phyloP scores from a whole-genome alignment of 2,888 invertebrate species.

The Allolobophora icterica region DNA sequence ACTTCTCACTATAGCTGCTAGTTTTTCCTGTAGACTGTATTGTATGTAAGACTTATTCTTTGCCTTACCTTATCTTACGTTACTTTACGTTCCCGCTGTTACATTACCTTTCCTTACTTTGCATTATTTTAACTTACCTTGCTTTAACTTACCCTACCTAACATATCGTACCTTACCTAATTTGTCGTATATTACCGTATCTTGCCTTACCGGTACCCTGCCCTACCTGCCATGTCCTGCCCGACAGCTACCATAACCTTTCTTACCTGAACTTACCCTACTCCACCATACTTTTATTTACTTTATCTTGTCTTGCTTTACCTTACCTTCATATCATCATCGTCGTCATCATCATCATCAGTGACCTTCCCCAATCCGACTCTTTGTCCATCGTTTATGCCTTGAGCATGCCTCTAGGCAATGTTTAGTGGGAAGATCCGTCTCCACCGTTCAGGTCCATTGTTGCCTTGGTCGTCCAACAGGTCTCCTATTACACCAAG shows the following conservation, averaged over 20 bases:
- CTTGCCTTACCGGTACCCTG: not conserved
- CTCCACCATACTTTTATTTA: not conserved
- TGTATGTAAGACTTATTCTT: too few relatives aligned
- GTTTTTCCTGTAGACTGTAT: too few relatives aligned
- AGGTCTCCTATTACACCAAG: too few relatives aligned
- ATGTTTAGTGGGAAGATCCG: not conserved
- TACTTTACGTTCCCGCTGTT: not conserved
- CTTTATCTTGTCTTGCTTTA: not conserved
- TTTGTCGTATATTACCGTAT: not conserved
- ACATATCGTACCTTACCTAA: not conserved
- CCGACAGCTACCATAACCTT: too few relatives aligned
- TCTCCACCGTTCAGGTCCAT: too few relatives aligned
- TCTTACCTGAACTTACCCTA: too few relatives aligned
- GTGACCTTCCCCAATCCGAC: too few relatives aligned
- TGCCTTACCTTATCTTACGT: not conserved
- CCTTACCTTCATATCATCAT: not conserved
- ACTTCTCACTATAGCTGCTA: not conserved
- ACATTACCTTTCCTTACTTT: not conserved
- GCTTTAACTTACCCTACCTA: not conserved
- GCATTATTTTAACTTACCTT: not conserved
- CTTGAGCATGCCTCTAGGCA: too few relatives aligned
- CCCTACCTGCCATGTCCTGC: not conserved
- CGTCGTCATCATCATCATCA: too few relatives aligned
- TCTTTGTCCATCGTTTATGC: too few relatives aligned
- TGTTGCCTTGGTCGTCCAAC: too few relatives aligned